Evolutionary conservation across 2,888 invertebrate species (phyloP).

Genomic region (Orchesellides sinensis): DNA sequence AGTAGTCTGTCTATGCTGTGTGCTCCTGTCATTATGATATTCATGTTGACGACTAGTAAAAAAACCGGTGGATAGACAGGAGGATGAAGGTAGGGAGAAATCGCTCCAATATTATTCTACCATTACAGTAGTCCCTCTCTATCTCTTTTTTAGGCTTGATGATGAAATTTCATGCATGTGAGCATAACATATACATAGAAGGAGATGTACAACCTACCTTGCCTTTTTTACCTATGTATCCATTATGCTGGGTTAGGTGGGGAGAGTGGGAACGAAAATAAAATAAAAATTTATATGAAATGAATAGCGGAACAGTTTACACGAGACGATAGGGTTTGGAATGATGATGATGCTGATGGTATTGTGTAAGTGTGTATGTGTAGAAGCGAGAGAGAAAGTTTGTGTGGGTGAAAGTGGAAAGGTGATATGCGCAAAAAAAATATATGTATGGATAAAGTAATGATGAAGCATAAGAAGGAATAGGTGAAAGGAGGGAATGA

Average conservation of each 20-base stretch:
- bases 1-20: not conserved
- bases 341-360: too few species aligned
- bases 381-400: too few species aligned
- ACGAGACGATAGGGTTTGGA: too few species aligned
- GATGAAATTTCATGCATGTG: slow-evolving; percentile 5
- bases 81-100: too few species aligned
- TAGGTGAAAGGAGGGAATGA: not conserved
- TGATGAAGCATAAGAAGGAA: not conserved
- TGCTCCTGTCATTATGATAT: slow-evolving; percentile 60
- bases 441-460: not conserved
- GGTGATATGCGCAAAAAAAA: slow-evolving; percentile 2
- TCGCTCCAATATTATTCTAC: too few species aligned
- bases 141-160: not conserved
- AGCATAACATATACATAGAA: not conserved
- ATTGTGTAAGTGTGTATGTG: not conserved
- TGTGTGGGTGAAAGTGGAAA: not conserved
- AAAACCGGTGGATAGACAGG: slow-evolving; percentile 39
- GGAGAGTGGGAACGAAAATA: too few species aligned
- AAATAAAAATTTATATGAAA: too few species aligned
- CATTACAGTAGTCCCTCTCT: too few species aligned
- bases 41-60: slow-evolving; percentile 61
- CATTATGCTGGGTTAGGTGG: too few species aligned
- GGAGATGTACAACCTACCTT: too few species aligned
- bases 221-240: not conserved
- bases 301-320: too few species aligned